Conservation (phyloP, 2,113 vertebrate genomes). For the Rhagologus leucostigma region DNA sequence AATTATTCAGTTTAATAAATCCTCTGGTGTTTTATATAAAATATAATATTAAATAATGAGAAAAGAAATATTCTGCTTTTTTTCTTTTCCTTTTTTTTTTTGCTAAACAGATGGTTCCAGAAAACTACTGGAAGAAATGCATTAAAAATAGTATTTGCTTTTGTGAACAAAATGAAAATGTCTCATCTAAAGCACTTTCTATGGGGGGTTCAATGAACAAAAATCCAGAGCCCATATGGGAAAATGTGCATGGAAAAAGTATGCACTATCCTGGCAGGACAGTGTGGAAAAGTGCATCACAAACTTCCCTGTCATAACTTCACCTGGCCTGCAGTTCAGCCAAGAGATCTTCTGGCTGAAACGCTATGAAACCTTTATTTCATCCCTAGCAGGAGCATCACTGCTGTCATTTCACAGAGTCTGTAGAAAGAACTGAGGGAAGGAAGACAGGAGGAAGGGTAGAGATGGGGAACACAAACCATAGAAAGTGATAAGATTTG, state of each 20-base stretch:
- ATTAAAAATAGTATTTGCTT: neutral
- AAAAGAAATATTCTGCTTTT: neutral
- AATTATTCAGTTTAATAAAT: constrained; percentile 38
- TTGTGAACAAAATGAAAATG: neutral
- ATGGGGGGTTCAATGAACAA: neutral
- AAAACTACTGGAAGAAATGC: neutral
- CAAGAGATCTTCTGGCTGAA: neutral
- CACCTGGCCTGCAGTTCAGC: neutral
- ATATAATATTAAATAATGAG: neutral
- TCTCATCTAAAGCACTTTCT: neutral
- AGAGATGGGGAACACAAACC: neutral
- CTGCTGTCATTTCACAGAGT: neutral
- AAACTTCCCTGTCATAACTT: neutral
- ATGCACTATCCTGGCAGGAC: neutral
- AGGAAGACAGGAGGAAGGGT: neutral
- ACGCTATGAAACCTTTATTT: neutral
- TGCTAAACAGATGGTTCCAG: neutral
- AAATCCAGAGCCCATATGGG: neutral
- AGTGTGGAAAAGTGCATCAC: neutral
- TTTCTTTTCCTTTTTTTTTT: neutral
- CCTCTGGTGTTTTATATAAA: neutral
- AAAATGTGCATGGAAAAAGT: neutral
- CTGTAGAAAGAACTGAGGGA: neutral
- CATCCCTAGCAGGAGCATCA: neutral
- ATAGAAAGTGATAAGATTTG: neutral